Evolutionary conservation across 2,888 invertebrate species (phyloP), one percentile per base, ranked within the genome.

Genomic region (Andrena bucephala): DNA sequence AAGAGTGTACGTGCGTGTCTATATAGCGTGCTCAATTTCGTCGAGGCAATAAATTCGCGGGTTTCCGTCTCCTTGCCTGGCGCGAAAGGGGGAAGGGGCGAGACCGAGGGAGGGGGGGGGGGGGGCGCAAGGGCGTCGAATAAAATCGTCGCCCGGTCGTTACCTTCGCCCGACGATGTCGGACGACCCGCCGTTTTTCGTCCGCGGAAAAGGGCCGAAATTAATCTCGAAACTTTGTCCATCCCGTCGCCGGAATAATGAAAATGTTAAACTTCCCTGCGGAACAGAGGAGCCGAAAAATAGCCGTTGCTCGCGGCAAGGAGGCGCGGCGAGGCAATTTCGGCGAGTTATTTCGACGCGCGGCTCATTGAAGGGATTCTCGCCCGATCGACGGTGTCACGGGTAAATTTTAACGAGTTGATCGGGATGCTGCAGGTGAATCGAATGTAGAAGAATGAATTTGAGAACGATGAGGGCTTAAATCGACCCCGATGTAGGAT

Each of bases 11-110:
- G 66, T 48, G 33, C 31, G 74, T 62, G 77, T 72, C 74, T 84
- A 65, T 57, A 67, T 81, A 73, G 78, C 70, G 31, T 59, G 74
- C 68, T 81, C 81, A 86, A 85, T 86, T 85, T 85, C 74, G 68
- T 57, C 63, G 48, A 5, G 70, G 71, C 71, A 67, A 86, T 86
- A 86, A 86, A 86, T 86, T 82, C 62, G 65, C 67, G 67, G 52
- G 60, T 54, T 20, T 20, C 52, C 72, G 59, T 68, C 65, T 52
- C 24, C 50, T 48, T 72, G 65, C 24, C 66, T n/a, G 5, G 70
- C 10, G 27, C 16, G 29, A 24, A 24, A 36, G 4, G 3, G 5
- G 7, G 6, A 2, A 20, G 33, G 20, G 10, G 59, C 3, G 42
- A 42, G 36, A 42, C 36, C 36, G 13, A 13, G 13, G 13, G 1